A percentile compares a stretch with the other conserved stretches of the same genome.
These are phyloP conservation scores for Actenoides lindsayi DNA, from an alignment of 2,113 vertebrate genomes.

Conservation along the genomic window DNA sequence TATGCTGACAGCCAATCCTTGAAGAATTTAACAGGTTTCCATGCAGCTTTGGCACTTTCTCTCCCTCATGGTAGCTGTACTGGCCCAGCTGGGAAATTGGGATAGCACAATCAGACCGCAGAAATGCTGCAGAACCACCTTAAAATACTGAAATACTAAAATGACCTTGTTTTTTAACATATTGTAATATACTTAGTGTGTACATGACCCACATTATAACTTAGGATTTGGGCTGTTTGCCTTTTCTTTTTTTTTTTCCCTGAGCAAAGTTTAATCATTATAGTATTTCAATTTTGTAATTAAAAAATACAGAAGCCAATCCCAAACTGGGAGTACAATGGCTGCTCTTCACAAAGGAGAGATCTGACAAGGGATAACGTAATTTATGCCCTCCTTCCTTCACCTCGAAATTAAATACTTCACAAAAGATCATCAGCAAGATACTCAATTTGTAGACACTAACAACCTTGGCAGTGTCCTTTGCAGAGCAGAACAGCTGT, in stretches of 20 bases:
- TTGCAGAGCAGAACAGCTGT: conserved; percentile 23
- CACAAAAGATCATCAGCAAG: background rate
- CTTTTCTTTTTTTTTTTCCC: background rate
- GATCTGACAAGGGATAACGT: background rate
- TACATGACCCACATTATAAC: background rate
- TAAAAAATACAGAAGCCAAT: background rate
- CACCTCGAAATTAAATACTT: conserved; percentile 32
- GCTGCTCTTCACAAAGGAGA: background rate
- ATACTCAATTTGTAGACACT: background rate
- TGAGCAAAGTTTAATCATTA: conserved; percentile 4
- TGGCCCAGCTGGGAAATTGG: background rate
- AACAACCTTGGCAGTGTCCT: conserved; percentile 49
- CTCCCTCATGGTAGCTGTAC: background rate
- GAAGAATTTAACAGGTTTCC: background rate
- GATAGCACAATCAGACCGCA: background rate
- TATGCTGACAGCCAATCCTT: background rate
- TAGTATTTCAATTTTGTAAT: conserved; percentile 18
- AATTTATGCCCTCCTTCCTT: conserved; percentile 31
- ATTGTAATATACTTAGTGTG: background rate
- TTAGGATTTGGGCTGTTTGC: background rate
- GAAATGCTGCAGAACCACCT: background rate
- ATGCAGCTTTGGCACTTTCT: background rate
- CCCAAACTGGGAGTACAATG: background rate
- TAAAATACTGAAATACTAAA: background rate
- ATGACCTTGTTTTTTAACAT: background rate